Base-by-base conservation (phyloP, 2,113 vertebrate species). In the Sorex araneus region DNA sequence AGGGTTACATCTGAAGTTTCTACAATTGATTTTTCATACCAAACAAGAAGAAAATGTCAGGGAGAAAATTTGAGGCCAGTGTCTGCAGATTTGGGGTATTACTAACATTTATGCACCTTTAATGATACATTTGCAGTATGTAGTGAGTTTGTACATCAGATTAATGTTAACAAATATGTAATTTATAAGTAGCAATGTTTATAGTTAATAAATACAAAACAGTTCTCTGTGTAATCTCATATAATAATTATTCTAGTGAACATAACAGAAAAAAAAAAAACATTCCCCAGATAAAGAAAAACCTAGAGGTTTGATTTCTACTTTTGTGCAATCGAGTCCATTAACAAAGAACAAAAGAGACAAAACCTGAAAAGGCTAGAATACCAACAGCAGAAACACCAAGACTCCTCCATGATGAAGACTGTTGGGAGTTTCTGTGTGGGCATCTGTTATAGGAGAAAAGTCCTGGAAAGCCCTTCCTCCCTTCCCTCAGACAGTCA, bases 121-220 rank as follows among this genome's bases (percentile, higher is more conserved):
- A 18, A 0, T 32, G 1, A 15, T 6, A 7, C 36, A 34, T 23
- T 60, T 60, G 18, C 57, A 60, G 18, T 60, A 19, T 6, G 18
- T 0, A 0, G 16, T 3, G 10, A 21, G 27, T 0, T n/a, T 12
- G 4, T 11, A 21, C 28, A 6, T 47, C 32, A 27, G 30, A 27
- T 27, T 0, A 5, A 15, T 12, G 4, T 77, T 30, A 73, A 16
- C 47, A 25, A 64, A 36, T 21, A 4, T 1, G 27, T 8, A 77
- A 83, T 85, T 85, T 27, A 34, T 30, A 63, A 43, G 28, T 0
- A 43, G 19, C 23, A 23, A 5, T 45, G 3, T 18, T 2, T 54
- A 9, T 2, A 25, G 45, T 10, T 43, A 40, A 13, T 34, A 78
- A 30, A 63, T 10, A 6, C 60, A 57, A 64, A 34, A 23, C 28